Conservation (phyloP, 2,797 vertebrate genomes). For the Chrosomus eos region DNA sequence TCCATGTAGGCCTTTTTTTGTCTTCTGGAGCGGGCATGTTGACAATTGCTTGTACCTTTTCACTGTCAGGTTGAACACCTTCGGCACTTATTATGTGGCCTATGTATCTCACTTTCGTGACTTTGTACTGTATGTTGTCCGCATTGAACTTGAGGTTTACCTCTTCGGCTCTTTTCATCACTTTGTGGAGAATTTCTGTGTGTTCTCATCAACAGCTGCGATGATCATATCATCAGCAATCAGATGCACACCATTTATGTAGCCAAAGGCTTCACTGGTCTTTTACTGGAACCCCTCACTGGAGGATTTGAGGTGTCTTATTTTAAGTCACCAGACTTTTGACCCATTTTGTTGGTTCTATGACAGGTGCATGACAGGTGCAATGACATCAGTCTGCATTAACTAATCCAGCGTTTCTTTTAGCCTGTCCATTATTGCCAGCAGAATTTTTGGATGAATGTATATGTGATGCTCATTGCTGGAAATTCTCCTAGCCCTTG, state of each 20-base stretch:
- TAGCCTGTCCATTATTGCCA: slow-evolving; percentile 1
- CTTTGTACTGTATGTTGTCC: background rate
- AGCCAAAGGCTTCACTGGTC: slow-evolving; percentile 47
- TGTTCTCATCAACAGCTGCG: background rate
- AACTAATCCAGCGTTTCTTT: background rate
- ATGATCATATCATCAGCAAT: background rate
- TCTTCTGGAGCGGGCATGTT: slow-evolving; percentile 27
- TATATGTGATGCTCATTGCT: slow-evolving; percentile 13
- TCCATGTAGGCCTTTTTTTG: slow-evolving; percentile 38
- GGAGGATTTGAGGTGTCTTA: background rate
- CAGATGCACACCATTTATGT: slow-evolving; percentile 24
- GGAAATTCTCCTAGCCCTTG: slow-evolving; percentile 27
- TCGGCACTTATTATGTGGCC: slow-evolving; percentile 35
- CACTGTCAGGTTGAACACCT: slow-evolving; percentile 44
- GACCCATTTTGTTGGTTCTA: slow-evolving; percentile 19
- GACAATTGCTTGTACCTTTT: slow-evolving; percentile 11
- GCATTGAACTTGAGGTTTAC: background rate
- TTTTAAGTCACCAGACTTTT: background rate
- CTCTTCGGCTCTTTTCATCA: background rate
- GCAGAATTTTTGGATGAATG: slow-evolving; percentile 12
- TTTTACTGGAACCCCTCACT: slow-evolving; percentile 16
- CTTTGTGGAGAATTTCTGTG: background rate
- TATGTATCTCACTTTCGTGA: slow-evolving; percentile 48
- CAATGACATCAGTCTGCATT: background rate
- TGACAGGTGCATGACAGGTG: background rate